Evolutionary conservation across 2,888 invertebrate species (phyloP), one percentile per base, ranked within the genome.

Genomic region (Meganola albula): DNA sequence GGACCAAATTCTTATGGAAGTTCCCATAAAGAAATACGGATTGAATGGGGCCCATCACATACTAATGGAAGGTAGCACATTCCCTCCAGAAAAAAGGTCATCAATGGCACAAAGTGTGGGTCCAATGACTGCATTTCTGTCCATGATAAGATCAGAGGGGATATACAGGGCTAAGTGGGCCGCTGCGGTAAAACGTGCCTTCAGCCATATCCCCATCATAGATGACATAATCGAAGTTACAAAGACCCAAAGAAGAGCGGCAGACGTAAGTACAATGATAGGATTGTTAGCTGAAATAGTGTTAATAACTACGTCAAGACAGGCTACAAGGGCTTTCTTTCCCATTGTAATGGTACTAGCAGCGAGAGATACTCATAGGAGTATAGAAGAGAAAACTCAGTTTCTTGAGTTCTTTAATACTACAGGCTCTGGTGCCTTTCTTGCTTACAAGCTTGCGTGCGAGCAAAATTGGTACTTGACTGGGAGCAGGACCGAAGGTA

Each of bases 1-100:
- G n/a, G n/a, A n/a, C n/a, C n/a, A n/a, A n/a, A n/a, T n/a, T n/a
- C n/a, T n/a, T n/a, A n/a, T n/a, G n/a, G n/a, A n/a, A n/a, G n/a
- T n/a, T n/a, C n/a, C n/a, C n/a, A n/a, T n/a, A n/a, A n/a, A n/a
- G n/a, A n/a, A n/a, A n/a, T n/a, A n/a, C n/a, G n/a, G n/a, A n/a
- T n/a, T n/a, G n/a, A n/a, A n/a, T n/a, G 57, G 56, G 0, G 53
- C 58, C 0, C 58, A 58, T 8, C 58, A 57, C 4, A 30, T 57
- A 0, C 13, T 59, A 0, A 8, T 56, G 0, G 55, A 56, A 14
- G 59, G 54, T 0, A 34, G 31, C 0, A 37, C 38, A 0, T 59
- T 57, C 10, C 55, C 56, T 4, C 56, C 52, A 0, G 58, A 36
- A 13, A 11, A 27, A 1, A 38, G 53, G 1, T 52, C 49, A 0